Percentiles rank a stretch among this genome's conserved stretches.
Conservation (phyloP, 2,888 invertebrate species). For the Julus scandinavius region DNA sequence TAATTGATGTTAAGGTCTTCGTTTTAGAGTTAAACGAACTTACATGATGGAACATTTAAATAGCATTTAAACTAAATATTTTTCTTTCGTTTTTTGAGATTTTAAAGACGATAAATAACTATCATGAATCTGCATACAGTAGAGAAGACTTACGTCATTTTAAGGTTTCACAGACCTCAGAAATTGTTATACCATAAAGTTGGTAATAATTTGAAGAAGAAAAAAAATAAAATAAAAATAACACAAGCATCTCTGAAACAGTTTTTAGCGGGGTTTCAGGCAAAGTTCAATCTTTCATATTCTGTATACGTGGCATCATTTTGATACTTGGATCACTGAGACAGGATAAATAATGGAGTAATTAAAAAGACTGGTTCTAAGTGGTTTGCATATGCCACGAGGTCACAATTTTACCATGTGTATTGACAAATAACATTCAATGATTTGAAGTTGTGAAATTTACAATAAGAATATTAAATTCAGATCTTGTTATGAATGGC, state of each 20-base stretch:
- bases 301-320: too few relatives aligned
- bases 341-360: background rate
- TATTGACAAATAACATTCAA: background rate
- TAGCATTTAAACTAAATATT: background rate
- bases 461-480: background rate
- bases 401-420: background rate
- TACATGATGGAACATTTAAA: background rate
- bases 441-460: background rate
- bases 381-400: background rate
- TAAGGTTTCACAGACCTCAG: too few relatives aligned
- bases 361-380: background rate
- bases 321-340: background rate
- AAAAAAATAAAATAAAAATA: too few relatives aligned
- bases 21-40: too few relatives aligned
- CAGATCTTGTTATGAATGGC: background rate
- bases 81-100: background rate
- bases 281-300: too few relatives aligned
- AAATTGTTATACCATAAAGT: too few relatives aligned
- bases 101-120: background rate
- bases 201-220: too few relatives aligned
- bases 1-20: background rate
- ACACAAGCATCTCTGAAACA: too few relatives aligned
- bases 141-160: too few relatives aligned
- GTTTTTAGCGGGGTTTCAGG: too few relatives aligned
- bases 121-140: background rate